These are phyloP conservation scores for Vandiemenella viatica DNA, from an alignment of 2,888 invertebrate species.

Conservation along the genomic window DNA sequence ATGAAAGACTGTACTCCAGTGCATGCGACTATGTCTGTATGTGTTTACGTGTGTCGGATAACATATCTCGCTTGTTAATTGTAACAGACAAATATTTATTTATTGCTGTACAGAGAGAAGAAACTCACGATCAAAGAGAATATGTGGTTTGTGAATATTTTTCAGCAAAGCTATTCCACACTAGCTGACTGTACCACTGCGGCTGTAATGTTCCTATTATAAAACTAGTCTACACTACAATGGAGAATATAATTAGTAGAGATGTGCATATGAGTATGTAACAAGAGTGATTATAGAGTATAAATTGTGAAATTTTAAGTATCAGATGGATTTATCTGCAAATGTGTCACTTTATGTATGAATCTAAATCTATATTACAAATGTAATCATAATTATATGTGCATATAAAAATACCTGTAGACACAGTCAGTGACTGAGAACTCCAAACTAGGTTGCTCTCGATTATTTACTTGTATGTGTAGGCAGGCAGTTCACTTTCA, in stretches of 20 bases:
- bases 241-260: too few relatives aligned
- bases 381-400: too few relatives aligned
- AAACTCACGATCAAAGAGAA: not conserved
- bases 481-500: too few relatives aligned
- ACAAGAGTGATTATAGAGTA: not conserved
- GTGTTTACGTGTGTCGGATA: not conserved
- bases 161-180: conserved; percentile 8
- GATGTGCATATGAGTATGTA: too few relatives aligned
- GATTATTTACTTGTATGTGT: too few relatives aligned
- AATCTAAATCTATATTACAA: not conserved
- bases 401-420: too few relatives aligned
- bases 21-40: not conserved
- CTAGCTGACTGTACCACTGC: conserved; percentile 11
- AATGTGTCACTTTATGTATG: too few relatives aligned
- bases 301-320: not conserved
- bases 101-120: conserved; percentile 1
- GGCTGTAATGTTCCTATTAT: conserved; percentile 37
- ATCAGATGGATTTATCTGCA: not conserved
- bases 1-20: not conserved
- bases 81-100: conserved; percentile 9
- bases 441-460: too few relatives aligned
- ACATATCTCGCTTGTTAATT: conserved; percentile 12
- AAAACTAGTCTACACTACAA: conserved; percentile 28
- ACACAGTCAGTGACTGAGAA: too few relatives aligned
- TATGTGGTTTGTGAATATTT: conserved; percentile 7